Evolutionary conservation across 2,888 invertebrate genomes (phyloP), one percentile per base, ranked within the genome.

Genomic region (Heliconius sara): DNA sequence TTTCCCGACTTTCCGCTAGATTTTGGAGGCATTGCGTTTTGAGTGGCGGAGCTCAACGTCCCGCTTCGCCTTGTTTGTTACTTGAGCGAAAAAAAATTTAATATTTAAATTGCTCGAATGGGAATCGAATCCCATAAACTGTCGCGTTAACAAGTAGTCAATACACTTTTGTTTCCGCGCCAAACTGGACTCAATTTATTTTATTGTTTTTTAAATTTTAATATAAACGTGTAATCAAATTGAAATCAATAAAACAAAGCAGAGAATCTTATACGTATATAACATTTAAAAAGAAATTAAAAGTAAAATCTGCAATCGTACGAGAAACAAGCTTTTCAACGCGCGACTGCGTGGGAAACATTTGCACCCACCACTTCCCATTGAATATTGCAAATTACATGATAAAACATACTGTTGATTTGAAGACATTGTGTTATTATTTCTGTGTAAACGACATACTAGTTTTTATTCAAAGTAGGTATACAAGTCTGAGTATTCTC

Each of bases 281-380:
- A 30, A 66, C 34, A 57, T n/a, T 73, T 73, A 81, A 80, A 78
- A 78, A 74, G 72, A 72, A 72, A 72, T 72, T 65, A 75, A 75
- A 79, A 72, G 76, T 60, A 72, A 81, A 80, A 78, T 75, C 79
- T 80, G 76, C n/a, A 68, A 52, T 73, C 78, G 71, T 25, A 81
- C 73, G 83, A 85, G 84, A 84, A 84, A 83, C 77, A 57, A 27
- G 79, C 83, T 81, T 85, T 85, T 84, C 84, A 81, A 83, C 81
- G 68, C 68, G 68, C 68, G 57, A 68, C 30, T 60, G 67, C 84
- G 86, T 86, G 86, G 82, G 86, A 86, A 84, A 27, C 12, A 67
- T 70, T 57, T 76, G 67, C 57, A 76, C 79, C 43, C 16, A 70
- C 74, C 70, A 66, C 77, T 80, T 79, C 68, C 76, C 81, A 79